Conservation (phyloP, 2,888 invertebrate species). For the Brenthis hecate region DNA sequence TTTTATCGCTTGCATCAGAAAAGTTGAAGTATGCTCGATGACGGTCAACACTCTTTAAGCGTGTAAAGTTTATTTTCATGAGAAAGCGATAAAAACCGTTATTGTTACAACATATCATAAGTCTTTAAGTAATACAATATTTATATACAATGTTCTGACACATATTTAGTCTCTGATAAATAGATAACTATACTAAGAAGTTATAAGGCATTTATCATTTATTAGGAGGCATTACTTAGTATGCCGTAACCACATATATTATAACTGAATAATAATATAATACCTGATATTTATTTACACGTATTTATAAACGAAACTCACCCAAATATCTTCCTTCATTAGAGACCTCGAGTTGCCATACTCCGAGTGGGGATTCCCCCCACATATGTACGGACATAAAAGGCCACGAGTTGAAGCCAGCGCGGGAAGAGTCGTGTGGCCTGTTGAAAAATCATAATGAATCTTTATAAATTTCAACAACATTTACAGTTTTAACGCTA, state of each 20-base stretch:
- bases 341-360: slow-evolving; percentile 97
- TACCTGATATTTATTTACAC: background rate
- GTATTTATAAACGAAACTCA: slow-evolving; percentile 68
- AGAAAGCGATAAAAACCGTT: slow-evolving; percentile 17
- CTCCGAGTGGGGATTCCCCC: slow-evolving; percentile 97
- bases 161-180: background rate
- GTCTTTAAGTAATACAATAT: background rate
- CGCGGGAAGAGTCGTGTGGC: slow-evolving; percentile 92
- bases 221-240: background rate
- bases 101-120: slow-evolving; percentile 1
- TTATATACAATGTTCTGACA: background rate
- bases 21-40: slow-evolving; percentile 24
- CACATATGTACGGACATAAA: slow-evolving; percentile 99
- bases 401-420: slow-evolving; percentile 98
- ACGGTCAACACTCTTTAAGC: slow-evolving; percentile 24
- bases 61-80: slow-evolving; percentile 24
- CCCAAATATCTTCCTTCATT: slow-evolving; percentile 95
- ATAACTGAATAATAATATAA: background rate
- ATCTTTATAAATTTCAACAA: slow-evolving; percentile 28
- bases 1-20: slow-evolving; percentile 21
- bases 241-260: background rate
- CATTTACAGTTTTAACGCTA: no score
- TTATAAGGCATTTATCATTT: background rate
- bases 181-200: slow-evolving; percentile 1
- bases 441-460: slow-evolving; percentile 60